phyloP scores from a whole-genome alignment of 2,113 vertebrate genomes.

The Neodontobutis hainanensis region DNA sequence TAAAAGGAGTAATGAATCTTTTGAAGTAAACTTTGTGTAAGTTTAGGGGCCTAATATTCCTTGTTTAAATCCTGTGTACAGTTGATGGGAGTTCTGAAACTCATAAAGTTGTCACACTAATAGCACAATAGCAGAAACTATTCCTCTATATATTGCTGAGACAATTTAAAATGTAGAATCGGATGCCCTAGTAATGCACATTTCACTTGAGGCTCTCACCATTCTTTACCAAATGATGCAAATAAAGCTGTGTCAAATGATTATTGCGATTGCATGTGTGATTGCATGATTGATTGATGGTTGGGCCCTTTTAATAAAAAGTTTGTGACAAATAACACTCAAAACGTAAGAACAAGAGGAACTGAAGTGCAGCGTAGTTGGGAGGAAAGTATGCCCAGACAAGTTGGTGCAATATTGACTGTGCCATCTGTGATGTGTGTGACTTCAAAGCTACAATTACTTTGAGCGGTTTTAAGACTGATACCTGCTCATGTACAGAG shows the following conservation, averaged over 20 bases:
- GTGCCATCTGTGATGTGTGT: slow-evolving; percentile 73
- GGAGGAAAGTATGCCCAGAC: slow-evolving; percentile 60
- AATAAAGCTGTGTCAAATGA: slow-evolving; percentile 65
- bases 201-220: slow-evolving; percentile 59
- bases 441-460: slow-evolving; percentile 82
- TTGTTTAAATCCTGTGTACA: slow-evolving; percentile 25
- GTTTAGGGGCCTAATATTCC: background rate
- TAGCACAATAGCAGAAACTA: slow-evolving; percentile 52
- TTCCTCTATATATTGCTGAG: slow-evolving; percentile 59
- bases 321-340: slow-evolving; percentile 82
- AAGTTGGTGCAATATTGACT: slow-evolving; percentile 78
- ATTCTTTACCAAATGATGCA: slow-evolving; percentile 67
- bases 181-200: slow-evolving; percentile 50
- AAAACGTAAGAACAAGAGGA: slow-evolving; percentile 74
- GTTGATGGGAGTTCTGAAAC: slow-evolving; percentile 26
- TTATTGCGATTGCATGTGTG: slow-evolving; percentile 76
- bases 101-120: slow-evolving; percentile 65
- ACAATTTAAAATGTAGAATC: slow-evolving; percentile 50
- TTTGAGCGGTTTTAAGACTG: slow-evolving; percentile 76
- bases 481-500: slow-evolving; percentile 78
- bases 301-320: slow-evolving; percentile 70
- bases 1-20: too few relatives aligned
- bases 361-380: slow-evolving; percentile 57
- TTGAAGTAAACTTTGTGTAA: too few relatives aligned
- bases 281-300: slow-evolving; percentile 73